phyloP scores from a whole-genome alignment of 1,140 invertebrate species.

The Sycophaga agraensis region DNA sequence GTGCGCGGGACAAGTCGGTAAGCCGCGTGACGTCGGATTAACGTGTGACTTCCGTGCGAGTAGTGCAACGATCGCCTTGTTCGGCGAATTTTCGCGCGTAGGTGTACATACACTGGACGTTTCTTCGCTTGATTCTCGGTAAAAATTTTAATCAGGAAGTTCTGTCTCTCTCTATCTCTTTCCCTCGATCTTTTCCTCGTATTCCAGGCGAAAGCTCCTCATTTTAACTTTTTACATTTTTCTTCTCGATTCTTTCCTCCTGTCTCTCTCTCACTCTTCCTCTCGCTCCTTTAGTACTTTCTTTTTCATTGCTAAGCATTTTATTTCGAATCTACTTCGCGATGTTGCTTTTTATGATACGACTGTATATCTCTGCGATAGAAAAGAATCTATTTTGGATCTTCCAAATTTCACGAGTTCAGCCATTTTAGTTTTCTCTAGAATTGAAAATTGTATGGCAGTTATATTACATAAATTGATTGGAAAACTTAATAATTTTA shows the following conservation, averaged over 20 bases:
- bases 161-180: not conserved
- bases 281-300: not conserved
- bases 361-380: too few relatives aligned
- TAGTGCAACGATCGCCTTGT: not conserved
- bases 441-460: too few relatives aligned
- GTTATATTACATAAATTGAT: too few relatives aligned
- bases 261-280: not conserved
- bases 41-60: constrained; percentile 3
- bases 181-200: too few relatives aligned
- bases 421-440: too few relatives aligned
- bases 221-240: not conserved
- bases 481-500: too few relatives aligned
- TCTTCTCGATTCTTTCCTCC: not conserved
- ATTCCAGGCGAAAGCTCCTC: not conserved
- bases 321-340: too few relatives aligned
- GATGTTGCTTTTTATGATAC: too few relatives aligned
- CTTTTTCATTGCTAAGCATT: too few relatives aligned
- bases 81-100: constrained; percentile 1
- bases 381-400: too few relatives aligned
- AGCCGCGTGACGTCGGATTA: not conserved
- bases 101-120: not conserved
- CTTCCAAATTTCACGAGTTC: too few relatives aligned
- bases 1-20: not conserved
- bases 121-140: not conserved
- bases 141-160: not conserved